Percentiles rank a stretch among this genome's conserved stretches.
Evolutionary conservation across 2,113 vertebrate species (phyloP).

Genomic region (Hassar affinis): DNA sequence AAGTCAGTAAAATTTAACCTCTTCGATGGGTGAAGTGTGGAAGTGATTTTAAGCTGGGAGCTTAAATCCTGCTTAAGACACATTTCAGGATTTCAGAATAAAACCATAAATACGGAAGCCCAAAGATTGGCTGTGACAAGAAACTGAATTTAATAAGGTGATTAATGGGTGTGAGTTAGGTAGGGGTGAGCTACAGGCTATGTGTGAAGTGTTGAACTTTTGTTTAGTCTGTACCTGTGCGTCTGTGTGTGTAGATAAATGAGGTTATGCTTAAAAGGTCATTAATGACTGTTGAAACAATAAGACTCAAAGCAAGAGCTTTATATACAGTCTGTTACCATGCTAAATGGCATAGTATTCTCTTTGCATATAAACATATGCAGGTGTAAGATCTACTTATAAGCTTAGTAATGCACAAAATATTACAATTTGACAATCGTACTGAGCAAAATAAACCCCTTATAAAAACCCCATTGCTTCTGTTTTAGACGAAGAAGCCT

Average conservation of each 20-base stretch:
- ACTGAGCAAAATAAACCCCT: background rate
- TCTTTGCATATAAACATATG: no score
- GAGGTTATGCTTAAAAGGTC: constrained; percentile 12
- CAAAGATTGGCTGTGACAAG: constrained; percentile 32
- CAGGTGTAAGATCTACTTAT: background rate
- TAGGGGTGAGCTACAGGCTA: background rate
- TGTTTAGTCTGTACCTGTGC: background rate
- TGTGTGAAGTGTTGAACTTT: constrained; percentile 15
- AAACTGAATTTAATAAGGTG: constrained; percentile 40
- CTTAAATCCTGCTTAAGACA: constrained; percentile 41
- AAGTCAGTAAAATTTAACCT: constrained; percentile 19
- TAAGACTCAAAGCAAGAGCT: constrained; percentile 9
- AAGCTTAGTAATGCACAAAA: background rate
- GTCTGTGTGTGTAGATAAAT: constrained; percentile 24
- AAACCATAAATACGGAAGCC: constrained; percentile 17
- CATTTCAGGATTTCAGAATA: constrained; percentile 25
- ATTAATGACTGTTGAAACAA: background rate
- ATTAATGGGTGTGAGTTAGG: constrained; percentile 29
- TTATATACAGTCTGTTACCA: background rate
- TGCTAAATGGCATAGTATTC: background rate
- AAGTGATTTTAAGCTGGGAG: constrained; percentile 1
- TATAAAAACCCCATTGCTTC: no score
- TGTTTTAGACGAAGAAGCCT: background rate
- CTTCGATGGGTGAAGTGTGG: background rate
- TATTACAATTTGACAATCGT: background rate